Conservation (phyloP, 1,140 invertebrate genomes). For the Probaryconus sp. region DNA sequence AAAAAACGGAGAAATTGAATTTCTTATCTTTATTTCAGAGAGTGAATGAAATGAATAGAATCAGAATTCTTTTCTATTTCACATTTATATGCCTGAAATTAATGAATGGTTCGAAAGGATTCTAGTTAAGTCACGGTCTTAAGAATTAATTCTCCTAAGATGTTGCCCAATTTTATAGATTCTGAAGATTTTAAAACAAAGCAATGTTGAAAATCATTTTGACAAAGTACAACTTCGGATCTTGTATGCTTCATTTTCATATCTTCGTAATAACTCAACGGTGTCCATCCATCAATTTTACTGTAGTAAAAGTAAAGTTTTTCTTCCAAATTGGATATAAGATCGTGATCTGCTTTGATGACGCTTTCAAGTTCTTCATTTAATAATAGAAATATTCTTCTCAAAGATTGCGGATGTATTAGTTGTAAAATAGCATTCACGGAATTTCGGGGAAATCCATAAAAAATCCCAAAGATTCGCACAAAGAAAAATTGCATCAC, state of each 20-base stretch:
- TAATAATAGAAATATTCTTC: constrained; percentile 80
- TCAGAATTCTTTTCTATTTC: too few species aligned
- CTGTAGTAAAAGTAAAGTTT: constrained; percentile 88
- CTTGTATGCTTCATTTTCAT: constrained; percentile 81
- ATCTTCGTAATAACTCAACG: constrained; percentile 82
- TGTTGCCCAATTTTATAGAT: constrained; percentile 81
- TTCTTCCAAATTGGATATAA: constrained; percentile 78
- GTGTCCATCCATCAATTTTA: constrained; percentile 86
- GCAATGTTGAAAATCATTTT: constrained; percentile 83
- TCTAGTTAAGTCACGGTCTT: constrained; percentile 63
- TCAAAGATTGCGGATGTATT: constrained; percentile 77
- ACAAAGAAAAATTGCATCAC: constrained; percentile 78
- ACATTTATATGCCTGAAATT: too few species aligned
- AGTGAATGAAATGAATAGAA: too few species aligned
- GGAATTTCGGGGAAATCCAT: constrained; percentile 73
- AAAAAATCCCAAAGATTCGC: constrained; percentile 77
- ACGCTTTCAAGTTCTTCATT: constrained; percentile 82
- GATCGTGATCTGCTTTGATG: constrained; percentile 79
- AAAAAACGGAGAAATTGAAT: too few species aligned
- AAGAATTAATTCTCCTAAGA: constrained; percentile 80
- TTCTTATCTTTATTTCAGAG: too few species aligned
- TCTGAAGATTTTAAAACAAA: constrained; percentile 86
- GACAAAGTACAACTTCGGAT: constrained; percentile 82
- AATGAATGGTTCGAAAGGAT: too few species aligned
- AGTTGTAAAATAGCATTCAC: constrained; percentile 78